Conservation (phyloP, 2,113 vertebrate species). For the Cygnus atratus region DNA sequence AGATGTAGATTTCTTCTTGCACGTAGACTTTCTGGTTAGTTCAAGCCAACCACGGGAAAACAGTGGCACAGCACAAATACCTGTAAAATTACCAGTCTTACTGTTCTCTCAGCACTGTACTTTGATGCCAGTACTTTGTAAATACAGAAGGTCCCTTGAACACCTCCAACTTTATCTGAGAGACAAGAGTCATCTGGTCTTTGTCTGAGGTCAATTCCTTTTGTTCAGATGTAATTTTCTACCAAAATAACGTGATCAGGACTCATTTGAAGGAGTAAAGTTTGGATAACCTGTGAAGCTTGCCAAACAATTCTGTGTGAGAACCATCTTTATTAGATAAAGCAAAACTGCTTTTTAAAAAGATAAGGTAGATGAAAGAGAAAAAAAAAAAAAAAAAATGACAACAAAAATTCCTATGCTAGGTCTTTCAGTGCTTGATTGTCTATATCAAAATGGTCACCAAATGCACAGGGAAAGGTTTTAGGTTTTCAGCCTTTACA, state of each 20-base stretch:
- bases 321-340: neutral
- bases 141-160: rapidly evolving
- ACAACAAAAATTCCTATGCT: rapidly evolving
- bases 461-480: neutral
- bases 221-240: neutral
- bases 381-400: neutral
- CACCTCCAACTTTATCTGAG: neutral
- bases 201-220: neutral
- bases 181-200: neutral
- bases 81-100: neutral
- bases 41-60: neutral
- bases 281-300: neutral
- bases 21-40: neutral
- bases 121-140: neutral
- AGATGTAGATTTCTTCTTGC: neutral
- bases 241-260: neutral
- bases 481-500: neutral
- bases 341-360: neutral
- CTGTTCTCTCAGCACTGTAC: neutral
- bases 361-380: rapidly evolving
- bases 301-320: neutral
- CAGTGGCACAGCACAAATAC: neutral
- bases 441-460: neutral
- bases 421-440: neutral
- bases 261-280: neutral